A percentile compares a stretch with the other conserved stretches of the same genome.
phyloP scores from a whole-genome alignment of 2,888 invertebrate genomes.

The Oscheius myriophilus region DNA sequence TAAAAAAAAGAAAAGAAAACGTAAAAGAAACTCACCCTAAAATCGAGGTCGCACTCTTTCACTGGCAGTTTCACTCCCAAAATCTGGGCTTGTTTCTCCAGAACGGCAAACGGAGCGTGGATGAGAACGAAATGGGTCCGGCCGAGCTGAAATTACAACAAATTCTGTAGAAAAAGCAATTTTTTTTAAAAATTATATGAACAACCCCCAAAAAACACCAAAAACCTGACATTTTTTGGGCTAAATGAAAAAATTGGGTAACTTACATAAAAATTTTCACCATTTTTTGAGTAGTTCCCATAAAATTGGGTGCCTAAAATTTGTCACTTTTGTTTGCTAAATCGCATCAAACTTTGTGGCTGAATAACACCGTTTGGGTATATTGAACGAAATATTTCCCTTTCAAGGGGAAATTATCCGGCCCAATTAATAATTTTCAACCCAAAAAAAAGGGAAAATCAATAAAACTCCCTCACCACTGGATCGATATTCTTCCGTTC shows the following conservation, averaged over 20 bases:
- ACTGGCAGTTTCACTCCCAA: constrained; percentile 71
- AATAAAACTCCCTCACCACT: constrained; percentile 18
- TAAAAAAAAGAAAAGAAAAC: not conserved
- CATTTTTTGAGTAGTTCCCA: too few relatives aligned
- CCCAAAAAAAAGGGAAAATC: too few relatives aligned
- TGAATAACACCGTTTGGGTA: too few relatives aligned
- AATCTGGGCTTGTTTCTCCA: constrained; percentile 65
- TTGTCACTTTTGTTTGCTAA: too few relatives aligned
- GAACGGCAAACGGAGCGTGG: constrained; percentile 66
- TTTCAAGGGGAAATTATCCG: too few relatives aligned
- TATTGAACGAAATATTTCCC: too few relatives aligned
- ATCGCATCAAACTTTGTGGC: too few relatives aligned
- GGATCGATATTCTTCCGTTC: constrained; percentile 33
- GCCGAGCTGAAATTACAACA: constrained; percentile 35
- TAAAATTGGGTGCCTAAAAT: too few relatives aligned
- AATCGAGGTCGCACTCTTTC: constrained; percentile 67
- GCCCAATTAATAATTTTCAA: too few relatives aligned
- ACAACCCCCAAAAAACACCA: not conserved
- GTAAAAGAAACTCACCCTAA: constrained; percentile 15
- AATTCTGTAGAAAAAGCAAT: not conserved
- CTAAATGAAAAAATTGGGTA: not conserved
- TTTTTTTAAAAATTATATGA: not conserved
- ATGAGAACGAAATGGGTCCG: constrained; percentile 59
- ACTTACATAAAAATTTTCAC: not conserved
- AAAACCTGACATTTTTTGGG: too few relatives aligned